phyloP scores from a whole-genome alignment of 2,113 vertebrate genomes.

The Amazona vittata region DNA sequence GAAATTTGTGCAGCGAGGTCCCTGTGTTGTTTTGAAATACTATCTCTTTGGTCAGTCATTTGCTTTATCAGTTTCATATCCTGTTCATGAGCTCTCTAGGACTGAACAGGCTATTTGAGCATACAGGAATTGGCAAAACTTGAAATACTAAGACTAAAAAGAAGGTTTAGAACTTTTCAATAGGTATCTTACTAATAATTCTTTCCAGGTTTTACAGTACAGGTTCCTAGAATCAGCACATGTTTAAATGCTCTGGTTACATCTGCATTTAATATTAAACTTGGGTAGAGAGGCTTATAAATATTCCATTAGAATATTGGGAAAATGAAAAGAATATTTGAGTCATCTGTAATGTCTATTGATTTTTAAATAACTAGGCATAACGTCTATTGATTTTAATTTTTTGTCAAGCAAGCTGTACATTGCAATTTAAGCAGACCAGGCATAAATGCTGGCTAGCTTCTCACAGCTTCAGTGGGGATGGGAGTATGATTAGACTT shows the following conservation, averaged over 20 bases:
- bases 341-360: not conserved
- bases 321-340: constrained; percentile 49
- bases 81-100: not conserved
- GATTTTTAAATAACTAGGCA: constrained; percentile 34
- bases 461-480: not conserved
- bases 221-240: not conserved
- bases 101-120: not conserved
- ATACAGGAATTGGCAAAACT: not conserved
- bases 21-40: not conserved
- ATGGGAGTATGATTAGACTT: not conserved
- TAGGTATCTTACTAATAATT: not conserved
- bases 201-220: not conserved
- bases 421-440: not conserved
- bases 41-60: not conserved
- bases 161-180: not conserved
- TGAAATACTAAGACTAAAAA: not conserved
- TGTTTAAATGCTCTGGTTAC: not conserved
- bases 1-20: not conserved
- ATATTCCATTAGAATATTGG: constrained; percentile 2
- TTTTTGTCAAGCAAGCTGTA: not conserved
- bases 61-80: not conserved
- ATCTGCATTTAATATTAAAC: not conserved
- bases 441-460: not conserved
- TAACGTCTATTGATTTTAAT: constrained; percentile 13
- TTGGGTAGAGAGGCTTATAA: not conserved